A percentile compares a stretch with the other conserved stretches of the same genome.
These are phyloP conservation scores for Lampropteryx suffumata DNA, from an alignment of 2,888 invertebrate species.

Conservation along the genomic window DNA sequence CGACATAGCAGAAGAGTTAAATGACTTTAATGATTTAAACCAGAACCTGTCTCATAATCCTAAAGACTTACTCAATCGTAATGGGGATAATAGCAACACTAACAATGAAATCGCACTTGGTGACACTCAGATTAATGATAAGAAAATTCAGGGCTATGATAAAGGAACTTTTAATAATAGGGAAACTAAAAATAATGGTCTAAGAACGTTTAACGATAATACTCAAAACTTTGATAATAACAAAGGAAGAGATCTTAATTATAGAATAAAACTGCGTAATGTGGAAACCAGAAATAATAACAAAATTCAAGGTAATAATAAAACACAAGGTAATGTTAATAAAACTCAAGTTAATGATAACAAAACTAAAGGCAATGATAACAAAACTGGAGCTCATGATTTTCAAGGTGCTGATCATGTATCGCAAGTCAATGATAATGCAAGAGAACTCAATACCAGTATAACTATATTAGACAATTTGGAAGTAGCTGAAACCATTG, in stretches of 20 bases:
- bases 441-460: slow-evolving; percentile 3
- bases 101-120: not conserved
- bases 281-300: too few relatives aligned
- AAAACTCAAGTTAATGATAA: not conserved
- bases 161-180: not conserved
- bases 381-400: too few relatives aligned
- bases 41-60: not conserved
- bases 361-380: not conserved
- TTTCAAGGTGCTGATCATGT: not conserved
- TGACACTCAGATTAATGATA: not conserved
- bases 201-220: not conserved
- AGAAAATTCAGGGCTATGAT: not conserved
- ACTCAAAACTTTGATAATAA: not conserved
- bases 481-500: not conserved
- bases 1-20: slow-evolving; percentile 28
- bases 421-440: not conserved
- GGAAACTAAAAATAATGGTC: too few relatives aligned
- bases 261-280: too few relatives aligned
- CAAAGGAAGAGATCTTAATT: not conserved
- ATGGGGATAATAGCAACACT: not conserved
- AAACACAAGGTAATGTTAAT: not conserved
- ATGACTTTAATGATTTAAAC: slow-evolving; percentile 5
- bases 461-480: slow-evolving; percentile 17
- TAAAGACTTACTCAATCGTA: not conserved
- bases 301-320: too few relatives aligned